Evolutionary conservation across 2,797 vertebrate species (phyloP), one percentile per base, ranked within the genome.

Genomic region (Molossus molossus): DNA sequence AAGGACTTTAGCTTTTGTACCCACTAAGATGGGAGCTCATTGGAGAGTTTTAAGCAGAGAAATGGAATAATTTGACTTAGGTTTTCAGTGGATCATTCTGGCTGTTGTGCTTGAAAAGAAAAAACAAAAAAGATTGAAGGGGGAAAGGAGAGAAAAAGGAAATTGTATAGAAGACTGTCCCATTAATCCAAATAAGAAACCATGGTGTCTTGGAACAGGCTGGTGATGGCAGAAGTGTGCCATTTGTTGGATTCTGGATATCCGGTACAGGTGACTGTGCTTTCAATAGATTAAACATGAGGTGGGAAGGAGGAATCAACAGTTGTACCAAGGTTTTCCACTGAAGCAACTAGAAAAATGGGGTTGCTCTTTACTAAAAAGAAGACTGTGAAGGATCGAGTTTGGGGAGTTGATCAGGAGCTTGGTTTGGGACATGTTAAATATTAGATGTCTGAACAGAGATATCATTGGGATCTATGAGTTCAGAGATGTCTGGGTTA

Each of bases 21-120:
- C 62, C 53, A 86, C 58, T 75, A 58, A 77, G 18, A 58, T 60
- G 48, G 48, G n/a, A 76, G 67, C 8, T n/a, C 53, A 6, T 5
- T 64, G 57, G 57, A 70, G n/a, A 33, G 25, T 93, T 89, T 83
- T 86, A 80, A 87, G 67, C 37, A 86, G 90, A 92, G 11, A 75
- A 79, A 25, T 82, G 50, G 21, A 45, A 33, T 65, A 27, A 70
- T 58, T 60, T 70, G 14, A 55, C 33, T 58, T 48, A 58, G 80
- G 27, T 69, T 88, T 92, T 64, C 84, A 87, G 25, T 62, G 91
- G 58, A 50, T 87, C 11, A 0, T 77, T 82, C 76, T 21, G 48
- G 20, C 69, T 76, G 1, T 29, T 64, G 15, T 79, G 33, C 53
- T 57, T 79, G 80, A 72, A 3, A 40, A 89, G 82, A 82, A 72